Base-by-base conservation (phyloP, 2,797 vertebrate genomes). In the Parauchenoglanis punctatus region DNA sequence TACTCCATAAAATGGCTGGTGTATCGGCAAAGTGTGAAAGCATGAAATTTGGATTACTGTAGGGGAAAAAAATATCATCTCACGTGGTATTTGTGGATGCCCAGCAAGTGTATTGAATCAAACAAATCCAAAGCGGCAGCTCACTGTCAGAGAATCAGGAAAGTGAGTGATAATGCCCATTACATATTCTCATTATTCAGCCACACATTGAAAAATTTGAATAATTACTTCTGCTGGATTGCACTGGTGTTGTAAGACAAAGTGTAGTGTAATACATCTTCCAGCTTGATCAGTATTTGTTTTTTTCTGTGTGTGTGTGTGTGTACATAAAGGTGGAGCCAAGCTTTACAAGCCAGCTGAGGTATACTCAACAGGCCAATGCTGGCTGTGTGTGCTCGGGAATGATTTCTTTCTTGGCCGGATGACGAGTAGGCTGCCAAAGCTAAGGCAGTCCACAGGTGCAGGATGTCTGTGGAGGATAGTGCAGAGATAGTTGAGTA, bases 401-500 rank as follows among this genome's bases (percentile, higher is more conserved):
- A 89, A 87, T 68, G 54, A 88, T 89, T 88, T 80, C 76, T 88
- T 83, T 85, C 68, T 76, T 86, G 87, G 84, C 84, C 31, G 70
- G 77, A 87, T 73, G 76, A 81, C 31, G 58, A 40, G 12, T 40
- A 52, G 61, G 18, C 82, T 61, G 46, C 77, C 75, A 84, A 65
- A 84, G 87, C 86, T 85, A 76, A 82, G 77, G 86, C 56, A 58
- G 84, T 87, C 35, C 86, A 86, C 89, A 90, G 89, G 89, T 90
- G 89, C 84, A 83, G 49, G 76, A 87, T 82, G 81, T 87, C 84
- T 89, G 81, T 67, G n/a, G 56, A 75, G 81, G 75, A n/a, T 54
- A 87, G 87, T 68, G 67, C 40, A 88, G 72, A 80, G 85, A 86
- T 75, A 70, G 49, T 44, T 83, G 86, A 88, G 83, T 83, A 87